Base-by-base conservation (phyloP, 2,113 vertebrate genomes). In the Cochlearius cochlearius region DNA sequence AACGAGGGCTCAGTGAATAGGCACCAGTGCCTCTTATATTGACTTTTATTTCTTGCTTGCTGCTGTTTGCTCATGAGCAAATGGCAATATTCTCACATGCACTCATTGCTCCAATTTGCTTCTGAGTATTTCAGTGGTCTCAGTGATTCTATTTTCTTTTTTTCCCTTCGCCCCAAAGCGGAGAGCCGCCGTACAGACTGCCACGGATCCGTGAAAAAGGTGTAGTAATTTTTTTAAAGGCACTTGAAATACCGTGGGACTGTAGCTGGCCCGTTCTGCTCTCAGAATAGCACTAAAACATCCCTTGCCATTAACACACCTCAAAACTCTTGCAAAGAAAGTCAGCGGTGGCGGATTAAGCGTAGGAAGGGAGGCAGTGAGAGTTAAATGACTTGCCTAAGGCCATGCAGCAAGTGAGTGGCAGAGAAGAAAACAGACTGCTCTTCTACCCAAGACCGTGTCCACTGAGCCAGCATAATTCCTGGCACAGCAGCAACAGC, bases 21-120 rank as follows among this genome's bases (percentile, higher is more conserved):
- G 50, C 62, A 76, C 87, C 73, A 22, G 7, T 34, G 80, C 50
- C 91, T 95, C 84, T 81, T 63, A 17, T 76, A 90, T 85, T 92
- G 94, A 95, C 94, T 96, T 94, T 90, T 72, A 32, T 95, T 93
- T 95, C 76, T 95, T 94, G 68, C 86, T 94, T 5, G 1, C 64
- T 43, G 83, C 88, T 94, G 83, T 96, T 97, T 97, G 83, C 83
- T 94, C 66, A 9, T 5, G 76, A 94, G 91, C 95, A 95, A 96
- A 45, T 85, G 84, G 88, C 83, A 81, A 3, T 39, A 15, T 94
- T 97, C 94, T 97, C 94, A 96, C 58, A 45, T 23, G 69, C 62
- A 34, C 67, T 82, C 58, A 3, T 55, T 50, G 84, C 53, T 89
- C 69, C 76, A 30, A 10, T 89, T 91, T 78, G 63, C 63, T 73